phyloP scores from a whole-genome alignment of 1,140 invertebrate species.

The Drosophila tropicalis region DNA sequence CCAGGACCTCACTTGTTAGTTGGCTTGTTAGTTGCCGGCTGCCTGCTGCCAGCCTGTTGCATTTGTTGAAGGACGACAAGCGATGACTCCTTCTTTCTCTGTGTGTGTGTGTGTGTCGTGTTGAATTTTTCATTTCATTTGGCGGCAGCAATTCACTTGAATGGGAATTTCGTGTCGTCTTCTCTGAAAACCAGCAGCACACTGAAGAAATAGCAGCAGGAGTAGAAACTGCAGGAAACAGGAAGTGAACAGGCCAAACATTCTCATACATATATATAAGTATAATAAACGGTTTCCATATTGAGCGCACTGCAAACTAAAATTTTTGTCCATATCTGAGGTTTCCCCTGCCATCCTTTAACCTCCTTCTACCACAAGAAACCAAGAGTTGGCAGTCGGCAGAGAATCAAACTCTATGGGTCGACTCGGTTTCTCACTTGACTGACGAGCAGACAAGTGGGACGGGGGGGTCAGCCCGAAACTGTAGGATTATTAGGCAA shows the following conservation, averaged over 20 bases:
- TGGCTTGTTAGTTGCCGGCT: conserved; percentile 76
- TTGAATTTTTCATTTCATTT: conserved; percentile 83
- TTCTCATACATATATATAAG: conserved; percentile 56
- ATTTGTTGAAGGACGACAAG: conserved; percentile 44
- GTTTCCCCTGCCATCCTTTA: not conserved
- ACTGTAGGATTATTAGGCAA: conserved; percentile 63
- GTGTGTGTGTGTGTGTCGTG: conserved; percentile 55
- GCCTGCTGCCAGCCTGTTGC: conserved; percentile 62
- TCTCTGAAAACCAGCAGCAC: conserved; percentile 8
- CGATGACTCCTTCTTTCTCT: conserved; percentile 48
- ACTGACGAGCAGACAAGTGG: not conserved
- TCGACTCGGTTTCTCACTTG: not conserved
- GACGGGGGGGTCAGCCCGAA: not conserved
- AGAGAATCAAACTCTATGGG: not conserved
- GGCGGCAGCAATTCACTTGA: conserved; percentile 80
- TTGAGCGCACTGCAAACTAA: conserved; percentile 41
- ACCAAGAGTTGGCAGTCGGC: not conserved
- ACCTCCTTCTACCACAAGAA: not conserved
- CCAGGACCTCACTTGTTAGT: conserved; percentile 68
- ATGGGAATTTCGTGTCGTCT: conserved; percentile 80
- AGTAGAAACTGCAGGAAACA: conserved; percentile 42
- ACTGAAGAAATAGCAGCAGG: conserved; percentile 9
- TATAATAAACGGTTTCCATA: conserved; percentile 72
- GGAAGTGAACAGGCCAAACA: conserved; percentile 76
- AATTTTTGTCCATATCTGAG: conserved; percentile 10